Base-by-base conservation (phyloP, 2,113 vertebrate species). In the Chinchilla lanigera region DNA sequence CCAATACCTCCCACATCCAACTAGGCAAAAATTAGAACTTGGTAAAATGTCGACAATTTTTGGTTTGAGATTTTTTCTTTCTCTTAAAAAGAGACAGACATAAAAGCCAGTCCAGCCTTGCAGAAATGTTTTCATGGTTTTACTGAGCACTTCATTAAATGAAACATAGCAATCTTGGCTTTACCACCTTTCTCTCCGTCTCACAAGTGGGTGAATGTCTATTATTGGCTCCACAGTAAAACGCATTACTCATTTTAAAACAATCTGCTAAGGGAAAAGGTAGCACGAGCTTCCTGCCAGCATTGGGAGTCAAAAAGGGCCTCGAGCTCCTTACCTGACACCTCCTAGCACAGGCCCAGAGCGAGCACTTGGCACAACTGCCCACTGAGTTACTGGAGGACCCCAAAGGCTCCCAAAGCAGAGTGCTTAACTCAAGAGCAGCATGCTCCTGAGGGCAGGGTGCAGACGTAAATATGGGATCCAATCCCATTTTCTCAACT, bases 21-120 rank as follows among this genome's bases (percentile, higher is more conserved):
- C 73, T 16, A 86, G 90, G 94, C 78, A 77, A 84, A 85, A 75
- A 87, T 63, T 75, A 54, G 69, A 93, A 86, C n/a, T 19, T 87
- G 78, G 11, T 77, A 63, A 90, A 83, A 93, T 92, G 85, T 11
- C 69, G 33, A 84, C 56, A 78, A 67, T 87, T 60, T 87, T 73
- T 95, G 13, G 83, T 13, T 61, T n/a, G 61, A 95, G 60, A 80
- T 69, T 54, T 89, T n/a, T 47, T 81, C 7, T 56, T 97, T 97
- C 82, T 85, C 38, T 92, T 67, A 47, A 84, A 95, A 67, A 82
- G 33, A 20, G 50, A 90, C 0, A 83, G 30, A 41, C 54, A 44
- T 44, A 95, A 82, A 81, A 81, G 52, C 44, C 85, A 93, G 61
- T 10, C 56, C 14, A 44, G 30, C 41, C 85, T 61, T 54, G 28